phyloP scores from a whole-genome alignment of 1,140 invertebrate species.

The Lethocerus indicus region DNA sequence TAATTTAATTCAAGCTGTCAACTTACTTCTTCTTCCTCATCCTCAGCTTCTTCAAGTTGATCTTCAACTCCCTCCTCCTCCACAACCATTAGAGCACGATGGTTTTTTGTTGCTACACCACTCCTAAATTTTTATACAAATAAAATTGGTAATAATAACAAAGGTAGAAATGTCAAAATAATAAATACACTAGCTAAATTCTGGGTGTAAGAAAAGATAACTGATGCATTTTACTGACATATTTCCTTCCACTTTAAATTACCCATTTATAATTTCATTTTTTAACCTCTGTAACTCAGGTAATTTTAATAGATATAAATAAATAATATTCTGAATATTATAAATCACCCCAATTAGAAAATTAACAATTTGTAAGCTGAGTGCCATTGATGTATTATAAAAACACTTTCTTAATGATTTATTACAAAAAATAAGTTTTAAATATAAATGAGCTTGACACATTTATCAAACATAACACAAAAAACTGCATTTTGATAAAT shows the following conservation, averaged over 20 bases:
- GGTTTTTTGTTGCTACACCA: constrained; percentile 18
- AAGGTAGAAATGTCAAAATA: background rate
- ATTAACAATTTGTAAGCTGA: too few species aligned
- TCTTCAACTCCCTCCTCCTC: constrained; percentile 28
- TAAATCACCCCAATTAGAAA: too few species aligned
- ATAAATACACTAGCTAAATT: background rate
- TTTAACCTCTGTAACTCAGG: background rate
- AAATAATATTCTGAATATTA: background rate
- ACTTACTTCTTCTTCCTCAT: constrained; percentile 25
- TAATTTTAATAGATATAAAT: background rate
- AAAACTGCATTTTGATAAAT: too few species aligned
- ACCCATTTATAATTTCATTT: background rate
- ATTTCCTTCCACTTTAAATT: background rate
- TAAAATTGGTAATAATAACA: constrained; percentile 21
- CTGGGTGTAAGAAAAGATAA: background rate
- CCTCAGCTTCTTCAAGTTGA: constrained; percentile 24
- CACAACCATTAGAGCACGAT: constrained; percentile 19
- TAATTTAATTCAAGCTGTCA: background rate
- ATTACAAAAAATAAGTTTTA: background rate
- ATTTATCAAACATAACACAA: too few species aligned
- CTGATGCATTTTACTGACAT: background rate
- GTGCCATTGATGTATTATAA: background rate
- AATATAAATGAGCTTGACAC: too few species aligned
- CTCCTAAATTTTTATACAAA: constrained; percentile 24
- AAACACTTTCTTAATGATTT: background rate